Conservation (phyloP, 2,888 invertebrate species). For the Amorpha juglandis region DNA sequence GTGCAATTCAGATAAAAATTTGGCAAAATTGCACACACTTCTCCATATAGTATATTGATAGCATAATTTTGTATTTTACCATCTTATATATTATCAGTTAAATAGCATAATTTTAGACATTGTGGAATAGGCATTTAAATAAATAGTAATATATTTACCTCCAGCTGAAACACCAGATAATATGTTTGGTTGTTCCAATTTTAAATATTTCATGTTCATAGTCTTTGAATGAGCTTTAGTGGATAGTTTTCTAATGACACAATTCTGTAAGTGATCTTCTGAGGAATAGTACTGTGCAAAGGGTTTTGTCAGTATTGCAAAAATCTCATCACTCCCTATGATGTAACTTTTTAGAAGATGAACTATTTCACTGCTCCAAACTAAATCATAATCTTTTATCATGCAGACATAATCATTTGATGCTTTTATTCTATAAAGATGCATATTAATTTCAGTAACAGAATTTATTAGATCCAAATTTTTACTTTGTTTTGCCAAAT, state of each 20-base stretch:
- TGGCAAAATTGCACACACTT: no score
- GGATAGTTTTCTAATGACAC: slow-evolving; percentile 59
- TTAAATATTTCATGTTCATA: slow-evolving; percentile 47
- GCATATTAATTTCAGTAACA: slow-evolving; percentile 58
- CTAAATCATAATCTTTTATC: slow-evolving; percentile 66
- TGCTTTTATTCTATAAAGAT: slow-evolving; percentile 56
- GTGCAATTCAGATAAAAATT: no score
- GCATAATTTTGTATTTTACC: no score
- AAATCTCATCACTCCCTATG: slow-evolving; percentile 54
- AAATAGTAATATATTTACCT: slow-evolving; percentile 54
- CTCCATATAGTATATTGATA: no score
- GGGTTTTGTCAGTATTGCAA: slow-evolving; percentile 67
- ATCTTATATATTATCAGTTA: neutral
- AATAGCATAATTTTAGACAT: neutral
- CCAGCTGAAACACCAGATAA: slow-evolving; percentile 76
- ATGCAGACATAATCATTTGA: slow-evolving; percentile 62
- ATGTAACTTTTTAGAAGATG: slow-evolving; percentile 62
- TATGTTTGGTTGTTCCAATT: slow-evolving; percentile 78
- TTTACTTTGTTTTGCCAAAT: slow-evolving; percentile 55
- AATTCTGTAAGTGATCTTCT: slow-evolving; percentile 46
- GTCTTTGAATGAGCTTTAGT: slow-evolving; percentile 42
- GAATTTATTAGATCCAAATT: slow-evolving; percentile 57
- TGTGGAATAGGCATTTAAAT: neutral
- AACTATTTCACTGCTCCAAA: slow-evolving; percentile 68
- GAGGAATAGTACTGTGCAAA: slow-evolving; percentile 67